Percentiles rank a stretch among this genome's conserved stretches.
Evolutionary conservation across 2,797 vertebrate species (phyloP).

Genomic region (Babyrousa celebensis): DNA sequence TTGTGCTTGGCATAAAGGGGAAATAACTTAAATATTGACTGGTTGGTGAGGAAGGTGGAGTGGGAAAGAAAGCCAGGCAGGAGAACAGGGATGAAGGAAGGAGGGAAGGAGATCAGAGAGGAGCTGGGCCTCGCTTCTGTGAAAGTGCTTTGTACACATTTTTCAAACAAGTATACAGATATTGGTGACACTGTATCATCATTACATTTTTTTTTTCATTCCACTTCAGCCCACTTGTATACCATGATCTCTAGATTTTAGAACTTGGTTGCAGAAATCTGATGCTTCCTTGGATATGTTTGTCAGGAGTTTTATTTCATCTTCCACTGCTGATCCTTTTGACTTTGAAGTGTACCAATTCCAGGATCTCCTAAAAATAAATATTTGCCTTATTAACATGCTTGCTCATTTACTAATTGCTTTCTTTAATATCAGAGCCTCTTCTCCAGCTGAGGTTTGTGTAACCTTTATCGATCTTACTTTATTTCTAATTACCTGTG

Average conservation of each 20-base stretch:
- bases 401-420: constrained; percentile 77
- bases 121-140: background rate
- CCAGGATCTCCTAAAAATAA: constrained; percentile 77
- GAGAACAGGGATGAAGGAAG: background rate
- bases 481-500: constrained; percentile 81
- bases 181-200: fast-evolving
- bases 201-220: background rate
- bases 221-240: background rate
- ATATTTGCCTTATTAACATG: constrained; percentile 78
- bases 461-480: constrained; percentile 75
- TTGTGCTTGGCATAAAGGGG: background rate
- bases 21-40: background rate
- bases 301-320: background rate
- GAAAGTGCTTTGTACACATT: background rate
- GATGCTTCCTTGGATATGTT: background rate
- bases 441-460: constrained; percentile 71
- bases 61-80: too few relatives aligned
- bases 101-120: too few relatives aligned
- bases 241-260: background rate
- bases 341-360: constrained; percentile 56
- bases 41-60: background rate
- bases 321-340: background rate
- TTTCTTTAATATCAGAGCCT: constrained; percentile 58
- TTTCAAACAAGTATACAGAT: background rate
- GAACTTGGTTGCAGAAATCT: background rate